Conservation (phyloP, 2,888 invertebrate genomes). For the Agrochola lota region DNA sequence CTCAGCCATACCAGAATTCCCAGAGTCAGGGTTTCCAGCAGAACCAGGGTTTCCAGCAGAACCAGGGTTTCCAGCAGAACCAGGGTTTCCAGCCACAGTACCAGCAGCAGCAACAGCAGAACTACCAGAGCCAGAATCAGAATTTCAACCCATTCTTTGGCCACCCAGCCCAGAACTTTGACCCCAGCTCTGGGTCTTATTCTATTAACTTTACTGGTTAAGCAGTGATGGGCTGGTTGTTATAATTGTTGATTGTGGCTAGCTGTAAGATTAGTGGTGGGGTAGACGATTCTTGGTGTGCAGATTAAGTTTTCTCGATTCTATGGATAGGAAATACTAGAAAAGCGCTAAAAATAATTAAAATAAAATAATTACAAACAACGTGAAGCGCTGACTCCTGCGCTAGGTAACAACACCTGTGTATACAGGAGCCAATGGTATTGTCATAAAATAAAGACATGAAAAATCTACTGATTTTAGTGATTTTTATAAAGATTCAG, state of each 20-base stretch:
- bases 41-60: conserved; percentile 74
- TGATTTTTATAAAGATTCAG: too few species aligned
- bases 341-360: too few species aligned
- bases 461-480: not conserved
- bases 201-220: conserved; percentile 93
- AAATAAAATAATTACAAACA: not conserved
- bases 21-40: conserved; percentile 69
- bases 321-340: not conserved
- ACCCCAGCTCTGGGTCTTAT: conserved; percentile 94
- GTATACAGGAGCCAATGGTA: not conserved
- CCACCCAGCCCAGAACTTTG: conserved; percentile 94
- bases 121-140: conserved; percentile 80
- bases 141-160: conserved; percentile 90
- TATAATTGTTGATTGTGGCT: conserved; percentile 24
- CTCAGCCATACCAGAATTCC: conserved; percentile 73
- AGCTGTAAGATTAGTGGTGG: conserved; percentile 42
- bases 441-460: not conserved
- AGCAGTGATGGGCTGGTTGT: conserved; percentile 49
- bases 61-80: conserved; percentile 73
- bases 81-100: conserved; percentile 75
- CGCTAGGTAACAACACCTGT: not conserved
- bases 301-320: not conserved
- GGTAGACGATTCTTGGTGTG: conserved; percentile 42
- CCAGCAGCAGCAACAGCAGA: conserved; percentile 75
- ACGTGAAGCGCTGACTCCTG: not conserved